Evolutionary conservation across 2,113 vertebrate species (phyloP).

Genomic region (Mungos mungo): DNA sequence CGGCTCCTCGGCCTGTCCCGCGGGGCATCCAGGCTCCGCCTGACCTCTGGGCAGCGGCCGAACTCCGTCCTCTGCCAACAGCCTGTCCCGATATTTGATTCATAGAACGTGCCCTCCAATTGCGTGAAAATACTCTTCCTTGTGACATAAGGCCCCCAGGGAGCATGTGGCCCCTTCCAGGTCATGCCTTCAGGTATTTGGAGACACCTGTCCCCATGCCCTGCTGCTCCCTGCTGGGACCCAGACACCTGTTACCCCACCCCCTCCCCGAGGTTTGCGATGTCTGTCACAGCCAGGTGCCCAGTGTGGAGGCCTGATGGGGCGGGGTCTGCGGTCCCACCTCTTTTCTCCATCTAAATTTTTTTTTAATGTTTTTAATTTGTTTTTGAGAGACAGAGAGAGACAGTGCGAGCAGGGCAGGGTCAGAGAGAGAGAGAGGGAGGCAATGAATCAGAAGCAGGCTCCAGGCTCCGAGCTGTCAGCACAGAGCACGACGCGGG

Average conservation of each 20-base stretch:
- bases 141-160: not conserved
- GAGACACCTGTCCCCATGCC: not conserved
- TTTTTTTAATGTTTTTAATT: no score
- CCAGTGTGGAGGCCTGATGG: not conserved
- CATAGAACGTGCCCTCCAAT: not conserved
- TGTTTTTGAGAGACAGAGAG: no score
- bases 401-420: no score
- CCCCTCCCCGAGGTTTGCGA: not conserved
- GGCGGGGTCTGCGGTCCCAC: not conserved
- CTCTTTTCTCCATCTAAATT: not conserved
- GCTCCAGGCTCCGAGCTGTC: no score
- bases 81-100: not conserved
- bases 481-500: no score
- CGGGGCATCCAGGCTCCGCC: not conserved
- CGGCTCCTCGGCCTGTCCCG: not conserved
- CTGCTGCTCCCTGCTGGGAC: not conserved
- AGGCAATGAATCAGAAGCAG: no score
- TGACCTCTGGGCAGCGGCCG: not conserved
- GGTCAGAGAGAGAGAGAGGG: no score
- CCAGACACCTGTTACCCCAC: no score
- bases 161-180: fast-evolving
- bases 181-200: not conserved
- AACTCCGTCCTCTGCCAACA: not conserved
- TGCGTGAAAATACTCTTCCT: not conserved
- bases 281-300: not conserved